phyloP scores from a whole-genome alignment of 2,113 vertebrate genomes.

The Pogonocichla stellata region DNA sequence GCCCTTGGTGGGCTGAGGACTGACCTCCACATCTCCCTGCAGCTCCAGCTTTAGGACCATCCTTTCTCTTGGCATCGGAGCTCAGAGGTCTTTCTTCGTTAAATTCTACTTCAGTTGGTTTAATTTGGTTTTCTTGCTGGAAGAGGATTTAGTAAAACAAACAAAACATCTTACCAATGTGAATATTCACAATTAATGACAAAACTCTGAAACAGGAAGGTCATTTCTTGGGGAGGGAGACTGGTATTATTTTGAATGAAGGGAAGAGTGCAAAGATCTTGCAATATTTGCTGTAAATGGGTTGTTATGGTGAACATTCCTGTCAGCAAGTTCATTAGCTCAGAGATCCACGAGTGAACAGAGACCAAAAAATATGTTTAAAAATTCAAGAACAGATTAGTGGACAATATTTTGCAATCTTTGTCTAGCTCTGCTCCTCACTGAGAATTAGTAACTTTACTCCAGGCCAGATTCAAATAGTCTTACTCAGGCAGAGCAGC shows the following conservation, averaged over 20 bases:
- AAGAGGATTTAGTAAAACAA: slow-evolving; percentile 36
- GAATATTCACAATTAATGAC: slow-evolving; percentile 25
- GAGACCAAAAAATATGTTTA: slow-evolving; percentile 54
- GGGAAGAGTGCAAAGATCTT: slow-evolving; percentile 55
- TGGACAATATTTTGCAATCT: slow-evolving; percentile 56
- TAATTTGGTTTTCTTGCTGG: background rate
- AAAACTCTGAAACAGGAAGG: slow-evolving; percentile 49
- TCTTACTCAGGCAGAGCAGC: slow-evolving; percentile 47
- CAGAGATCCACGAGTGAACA: slow-evolving; percentile 31
- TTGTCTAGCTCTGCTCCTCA: slow-evolving; percentile 44
- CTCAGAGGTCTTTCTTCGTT: background rate
- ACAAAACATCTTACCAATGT: slow-evolving; percentile 25
- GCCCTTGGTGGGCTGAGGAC: background rate
- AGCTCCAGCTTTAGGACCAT: background rate
- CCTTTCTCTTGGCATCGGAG: background rate
- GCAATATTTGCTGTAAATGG: slow-evolving; percentile 66
- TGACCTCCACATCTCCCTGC: background rate
- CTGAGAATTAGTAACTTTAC: slow-evolving; percentile 49
- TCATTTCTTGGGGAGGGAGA: slow-evolving; percentile 32
- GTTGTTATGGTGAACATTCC: slow-evolving; percentile 67
- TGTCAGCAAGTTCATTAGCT: slow-evolving; percentile 64
- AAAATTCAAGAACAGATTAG: slow-evolving; percentile 57
- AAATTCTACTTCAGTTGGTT: background rate
- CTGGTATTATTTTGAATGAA: slow-evolving; percentile 60
- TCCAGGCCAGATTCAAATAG: slow-evolving; percentile 50